A percentile compares a stretch with the other conserved stretches of the same genome.
Evolutionary conservation across 2,797 vertebrate genomes (phyloP).

Genomic region (Rhadinocentrus ornatus): DNA sequence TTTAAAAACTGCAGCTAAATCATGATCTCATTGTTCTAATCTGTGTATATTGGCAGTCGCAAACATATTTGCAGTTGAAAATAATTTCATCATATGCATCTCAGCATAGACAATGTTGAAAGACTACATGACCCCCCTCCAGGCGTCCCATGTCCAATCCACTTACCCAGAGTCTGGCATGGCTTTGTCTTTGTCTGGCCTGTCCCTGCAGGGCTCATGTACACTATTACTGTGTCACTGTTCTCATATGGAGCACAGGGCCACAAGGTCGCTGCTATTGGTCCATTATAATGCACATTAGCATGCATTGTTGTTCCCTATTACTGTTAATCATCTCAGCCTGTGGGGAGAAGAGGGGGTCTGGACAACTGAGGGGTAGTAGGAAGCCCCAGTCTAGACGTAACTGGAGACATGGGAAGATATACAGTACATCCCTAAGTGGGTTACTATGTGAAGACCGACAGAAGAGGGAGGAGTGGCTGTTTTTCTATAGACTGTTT

Average conservation of each 20-base stretch:
- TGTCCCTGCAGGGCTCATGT: slow-evolving; percentile 49
- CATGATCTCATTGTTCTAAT: slow-evolving; percentile 36
- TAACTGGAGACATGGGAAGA: slow-evolving; percentile 32
- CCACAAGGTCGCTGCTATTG: slow-evolving; percentile 54
- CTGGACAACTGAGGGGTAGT: slow-evolving; percentile 32
- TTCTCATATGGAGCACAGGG: slow-evolving; percentile 47
- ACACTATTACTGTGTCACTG: slow-evolving; percentile 38
- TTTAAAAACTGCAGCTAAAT: slow-evolving; percentile 5
- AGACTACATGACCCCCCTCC: slow-evolving; percentile 19
- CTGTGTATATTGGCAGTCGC: slow-evolving; percentile 30
- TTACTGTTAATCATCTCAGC: slow-evolving; percentile 73
- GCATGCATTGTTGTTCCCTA: slow-evolving; percentile 69
- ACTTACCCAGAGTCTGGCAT: slow-evolving; percentile 53
- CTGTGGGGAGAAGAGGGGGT: slow-evolving; percentile 31
- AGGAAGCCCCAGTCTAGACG: slow-evolving; percentile 58
- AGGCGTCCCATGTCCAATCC: slow-evolving; percentile 54
- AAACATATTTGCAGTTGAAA: slow-evolving; percentile 34
- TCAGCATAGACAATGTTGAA: slow-evolving; percentile 14
- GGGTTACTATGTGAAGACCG: slow-evolving; percentile 3
- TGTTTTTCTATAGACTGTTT: slow-evolving; percentile 21
- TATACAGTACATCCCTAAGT: slow-evolving; percentile 18
- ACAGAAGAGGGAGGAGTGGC: slow-evolving; percentile 4
- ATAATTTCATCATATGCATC: slow-evolving; percentile 35
- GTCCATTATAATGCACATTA: slow-evolving; percentile 74
- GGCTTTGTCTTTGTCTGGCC: slow-evolving; percentile 57